Evolutionary conservation across 2,888 invertebrate species (phyloP), one percentile per base, ranked within the genome.

Genomic region (Patella pellucida): DNA sequence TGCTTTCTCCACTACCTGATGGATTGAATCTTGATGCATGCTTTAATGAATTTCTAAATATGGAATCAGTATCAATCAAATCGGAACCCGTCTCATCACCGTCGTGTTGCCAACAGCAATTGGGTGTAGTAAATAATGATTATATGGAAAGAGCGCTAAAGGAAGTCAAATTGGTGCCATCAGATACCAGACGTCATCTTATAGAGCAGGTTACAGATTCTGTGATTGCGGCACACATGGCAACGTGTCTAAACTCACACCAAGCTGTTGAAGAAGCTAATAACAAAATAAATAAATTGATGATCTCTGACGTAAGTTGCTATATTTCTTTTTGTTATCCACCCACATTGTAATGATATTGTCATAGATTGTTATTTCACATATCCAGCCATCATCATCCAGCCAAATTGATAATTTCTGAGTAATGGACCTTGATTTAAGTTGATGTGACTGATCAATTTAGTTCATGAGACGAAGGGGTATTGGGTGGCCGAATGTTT

Each of bases 211-310:
- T 97, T 89, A 93, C 97, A 82, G 93, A 96, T 82, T 94, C 95
- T 69, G 96, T 98, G 80, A 94, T 98, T 85, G 94, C 96, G 83
- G 98, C 98, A 67, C 98, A 99, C 92, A 94, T 97, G 89, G 96
- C 97, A 92, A 98, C 98, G 85, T 98, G 97, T 93, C 97, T 97
- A 91, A 98, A 97, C 92, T 98, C 98, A 88, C 94, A 95, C 87
- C 96, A 97, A 89, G 96, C 96, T 91, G 87, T 90, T 11, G 78
- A 74, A 5, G 86, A 86, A 56, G 87, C 89, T 50, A 83, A 87
- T 70, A 78, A 78, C 52, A 82, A 82, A 72, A 76, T 85, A 31
- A 77, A 76, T 19, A 75, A 82, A 68, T 82, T 81, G 73, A 77
- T 80, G 31, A 71, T 69, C 16, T 72, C 79, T n/a, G 80, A 81